phyloP scores from a whole-genome alignment of 2,113 vertebrate genomes.

The Numenius arquata region DNA sequence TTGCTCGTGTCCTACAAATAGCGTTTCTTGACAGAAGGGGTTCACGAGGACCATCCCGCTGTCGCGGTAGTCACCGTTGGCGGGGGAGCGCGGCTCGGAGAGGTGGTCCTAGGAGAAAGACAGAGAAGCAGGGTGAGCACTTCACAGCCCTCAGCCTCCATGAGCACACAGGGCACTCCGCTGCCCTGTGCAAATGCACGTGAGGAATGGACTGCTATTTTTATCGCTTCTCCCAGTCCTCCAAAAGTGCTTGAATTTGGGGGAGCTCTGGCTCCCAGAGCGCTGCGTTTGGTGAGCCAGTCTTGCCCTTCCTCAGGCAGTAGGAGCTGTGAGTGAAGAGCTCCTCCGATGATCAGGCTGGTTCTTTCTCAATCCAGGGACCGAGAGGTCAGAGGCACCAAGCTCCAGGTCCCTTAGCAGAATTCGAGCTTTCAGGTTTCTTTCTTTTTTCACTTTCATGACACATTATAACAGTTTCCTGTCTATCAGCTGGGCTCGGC shows the following conservation, averaged over 20 bases:
- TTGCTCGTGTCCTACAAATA: slow-evolving; percentile 92
- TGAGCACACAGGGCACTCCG: fast-evolving
- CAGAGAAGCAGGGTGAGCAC: neutral
- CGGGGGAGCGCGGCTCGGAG: slow-evolving; percentile 88
- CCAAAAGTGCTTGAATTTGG: neutral
- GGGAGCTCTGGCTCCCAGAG: fast-evolving
- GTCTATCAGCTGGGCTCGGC: neutral
- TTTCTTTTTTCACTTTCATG: neutral
- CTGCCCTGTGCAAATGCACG: neutral
- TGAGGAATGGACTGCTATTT: neutral
- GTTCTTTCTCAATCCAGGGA: neutral
- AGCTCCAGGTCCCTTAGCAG: neutral
- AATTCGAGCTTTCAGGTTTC: neutral
- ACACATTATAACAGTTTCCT: neutral
- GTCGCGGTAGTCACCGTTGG: slow-evolving; percentile 92
- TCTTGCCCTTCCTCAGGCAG: neutral
- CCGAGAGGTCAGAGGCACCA: neutral
- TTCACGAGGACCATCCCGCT: slow-evolving; percentile 97
- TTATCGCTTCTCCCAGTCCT: fast-evolving
- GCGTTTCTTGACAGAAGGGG: slow-evolving; percentile 96
- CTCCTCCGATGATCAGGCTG: neutral
- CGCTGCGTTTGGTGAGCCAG: neutral
- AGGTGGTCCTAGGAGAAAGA: slow-evolving; percentile 83
- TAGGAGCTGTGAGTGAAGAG: neutral
- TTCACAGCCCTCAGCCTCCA: neutral